These are phyloP conservation scores for Gastracanthus pulcherrimus DNA, from an alignment of 2,888 invertebrate genomes.

Conservation along the genomic window DNA sequence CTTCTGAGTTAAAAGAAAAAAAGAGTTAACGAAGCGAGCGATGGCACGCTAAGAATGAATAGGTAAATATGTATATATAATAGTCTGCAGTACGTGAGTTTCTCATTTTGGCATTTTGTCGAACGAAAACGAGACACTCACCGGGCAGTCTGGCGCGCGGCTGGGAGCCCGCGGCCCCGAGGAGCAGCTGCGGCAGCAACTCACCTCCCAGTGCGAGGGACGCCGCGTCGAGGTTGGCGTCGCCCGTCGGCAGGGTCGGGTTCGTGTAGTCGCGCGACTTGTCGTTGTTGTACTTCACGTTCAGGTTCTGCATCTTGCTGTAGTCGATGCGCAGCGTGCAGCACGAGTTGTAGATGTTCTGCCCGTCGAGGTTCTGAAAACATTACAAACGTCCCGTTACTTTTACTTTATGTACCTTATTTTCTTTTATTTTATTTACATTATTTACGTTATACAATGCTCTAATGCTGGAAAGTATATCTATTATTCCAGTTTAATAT, in stretches of 20 bases:
- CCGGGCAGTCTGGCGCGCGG: constrained; percentile 76
- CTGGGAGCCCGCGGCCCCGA: constrained; percentile 78
- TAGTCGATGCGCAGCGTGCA: constrained; percentile 99
- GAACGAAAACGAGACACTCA: constrained; percentile 62
- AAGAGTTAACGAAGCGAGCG: neutral
- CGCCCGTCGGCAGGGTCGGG: constrained; percentile 97
- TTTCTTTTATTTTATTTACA: no score
- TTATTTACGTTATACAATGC: no score
- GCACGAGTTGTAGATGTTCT: constrained; percentile 99
- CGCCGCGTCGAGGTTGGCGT: constrained; percentile 83
- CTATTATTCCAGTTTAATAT: no score
- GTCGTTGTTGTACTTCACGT: constrained; percentile 99
- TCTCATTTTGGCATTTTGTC: constrained; percentile 39
- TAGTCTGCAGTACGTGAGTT: constrained; percentile 44
- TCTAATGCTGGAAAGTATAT: no score
- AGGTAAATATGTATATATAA: neutral
- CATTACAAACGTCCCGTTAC: neutral
- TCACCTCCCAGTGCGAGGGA: constrained; percentile 84
- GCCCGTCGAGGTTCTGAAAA: constrained; percentile 95
- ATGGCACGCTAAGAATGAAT: neutral
- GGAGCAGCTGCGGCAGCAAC: constrained; percentile 80
- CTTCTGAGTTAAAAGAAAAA: neutral
- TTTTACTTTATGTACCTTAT: no score
- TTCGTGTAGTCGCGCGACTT: constrained; percentile 99
- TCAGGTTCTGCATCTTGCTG: constrained; percentile 97